Base-by-base conservation (phyloP, 2,888 invertebrate species). In the Tenthredo notha region DNA sequence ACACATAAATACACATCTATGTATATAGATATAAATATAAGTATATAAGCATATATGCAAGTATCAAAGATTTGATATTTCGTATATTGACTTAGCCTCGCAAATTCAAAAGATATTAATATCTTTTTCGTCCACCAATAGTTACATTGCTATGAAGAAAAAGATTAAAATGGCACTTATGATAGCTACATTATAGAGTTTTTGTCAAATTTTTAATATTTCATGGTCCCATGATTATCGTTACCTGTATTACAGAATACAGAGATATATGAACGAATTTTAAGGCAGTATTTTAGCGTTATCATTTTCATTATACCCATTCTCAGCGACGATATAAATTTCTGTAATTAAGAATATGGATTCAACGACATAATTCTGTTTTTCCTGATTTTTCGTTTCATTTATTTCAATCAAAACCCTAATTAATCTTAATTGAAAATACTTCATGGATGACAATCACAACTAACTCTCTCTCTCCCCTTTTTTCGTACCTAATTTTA, bases 1-100 rank as follows among this genome's bases (percentile, higher is more conserved):
- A 70, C 33, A 70, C 25, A 18, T 70, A n/a, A 5, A 40, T 72
- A 47, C 15, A 12, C 0, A 47, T 47, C 33, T 33, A 47, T 12
- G 47, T 47, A 15, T 43, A 70, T 37, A 70, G 2, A 18, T 70
- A 70, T 29, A 1, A 3, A 15, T 70, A 70, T 70, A 70, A 70
- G 18, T 37, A 37, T 37, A 37, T 33, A 33, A 33, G 33, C 4
- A 33, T 37, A 25, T 70, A n/a, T 72, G 47, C 15, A 72, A 33
- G 18, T 72, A 72, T 72, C 70, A 72, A 40, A 72, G 70, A 40
- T 37, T n/a, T 72, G 70, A 33, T 72, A 72, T 72, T 72, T 33
- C 18, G 25, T 67, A 67, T 25, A 72, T 72, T n/a, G 70, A 37
- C 40, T n/a, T 37, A 72, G n/a, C 33, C 9, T n/a, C 18, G 40